Percentiles rank a stretch among this genome's conserved stretches.
These are phyloP conservation scores for Synchiropus splendidus DNA, from an alignment of 2,113 vertebrate species.

Conservation along the genomic window DNA sequence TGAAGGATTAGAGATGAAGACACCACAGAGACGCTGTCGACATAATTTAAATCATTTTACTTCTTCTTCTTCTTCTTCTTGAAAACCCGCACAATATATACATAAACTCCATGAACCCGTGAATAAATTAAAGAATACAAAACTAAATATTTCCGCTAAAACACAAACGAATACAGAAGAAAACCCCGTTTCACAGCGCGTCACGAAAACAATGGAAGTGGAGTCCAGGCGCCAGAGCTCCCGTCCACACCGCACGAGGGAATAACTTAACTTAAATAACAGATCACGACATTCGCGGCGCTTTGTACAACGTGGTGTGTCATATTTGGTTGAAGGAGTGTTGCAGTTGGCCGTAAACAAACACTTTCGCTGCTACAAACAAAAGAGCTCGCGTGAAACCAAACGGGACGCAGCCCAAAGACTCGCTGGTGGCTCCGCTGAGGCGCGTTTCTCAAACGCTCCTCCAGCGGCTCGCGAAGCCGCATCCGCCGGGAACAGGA, in stretches of 20 bases:
- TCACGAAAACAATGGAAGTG: too few species aligned
- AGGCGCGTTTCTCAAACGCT: slow-evolving; percentile 15
- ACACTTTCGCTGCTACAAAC: neutral
- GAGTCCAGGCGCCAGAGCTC: too few species aligned
- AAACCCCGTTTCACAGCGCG: slow-evolving; percentile 22
- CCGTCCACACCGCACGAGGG: too few species aligned
- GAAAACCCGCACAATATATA: slow-evolving; percentile 91
- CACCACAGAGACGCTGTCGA: slow-evolving; percentile 18
- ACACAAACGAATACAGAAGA: slow-evolving; percentile 72
- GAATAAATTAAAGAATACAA: slow-evolving; percentile 98
- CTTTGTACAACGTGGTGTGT: slow-evolving; percentile 26
- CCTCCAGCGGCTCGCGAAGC: slow-evolving; percentile 1
- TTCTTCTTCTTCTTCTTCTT: slow-evolving; percentile 94
- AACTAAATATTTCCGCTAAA: slow-evolving; percentile 91
- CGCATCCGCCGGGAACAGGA: slow-evolving; percentile 48
- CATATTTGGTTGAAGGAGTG: neutral
- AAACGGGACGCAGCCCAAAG: neutral
- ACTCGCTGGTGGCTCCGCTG: too few species aligned
- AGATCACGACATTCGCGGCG: slow-evolving; percentile 52
- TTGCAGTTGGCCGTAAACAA: neutral
- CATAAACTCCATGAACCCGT: slow-evolving; percentile 86
- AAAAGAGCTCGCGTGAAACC: neutral
- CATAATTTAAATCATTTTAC: slow-evolving; percentile 87
- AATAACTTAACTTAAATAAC: slow-evolving; percentile 78
- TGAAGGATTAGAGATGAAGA: too few species aligned